phyloP scores from a whole-genome alignment of 1,140 invertebrate species.

The Drosophila takahashii region DNA sequence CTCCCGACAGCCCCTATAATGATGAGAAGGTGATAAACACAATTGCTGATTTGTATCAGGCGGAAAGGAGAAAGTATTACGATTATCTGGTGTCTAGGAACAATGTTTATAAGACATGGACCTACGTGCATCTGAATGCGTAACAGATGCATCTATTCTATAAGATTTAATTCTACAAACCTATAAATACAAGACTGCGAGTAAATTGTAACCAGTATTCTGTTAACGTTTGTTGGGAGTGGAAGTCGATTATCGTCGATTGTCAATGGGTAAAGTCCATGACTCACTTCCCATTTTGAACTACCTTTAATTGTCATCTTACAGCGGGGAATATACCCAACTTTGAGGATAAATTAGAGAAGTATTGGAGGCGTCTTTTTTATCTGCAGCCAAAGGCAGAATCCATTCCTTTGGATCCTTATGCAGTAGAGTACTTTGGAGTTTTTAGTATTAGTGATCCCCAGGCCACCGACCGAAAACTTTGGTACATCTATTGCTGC shows the following conservation, averaged over 20 bases:
- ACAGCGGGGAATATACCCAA: conserved; percentile 10
- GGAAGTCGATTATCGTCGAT: conserved; percentile 8
- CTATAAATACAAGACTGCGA: conserved; percentile 12
- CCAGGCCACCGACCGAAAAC: conserved; percentile 18
- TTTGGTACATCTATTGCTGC: conserved; percentile 55
- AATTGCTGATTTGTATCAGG: conserved; percentile 43
- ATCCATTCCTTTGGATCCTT: conserved; percentile 18
- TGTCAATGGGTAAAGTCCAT: conserved; percentile 29
- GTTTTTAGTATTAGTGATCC: conserved; percentile 43
- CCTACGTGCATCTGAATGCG: not conserved
- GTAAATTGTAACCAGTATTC: conserved; percentile 25
- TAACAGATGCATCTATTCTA: not conserved
- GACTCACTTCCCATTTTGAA: conserved; percentile 12
- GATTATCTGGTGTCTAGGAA: conserved; percentile 22
- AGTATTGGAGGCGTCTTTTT: conserved; percentile 46
- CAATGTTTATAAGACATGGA: not conserved
- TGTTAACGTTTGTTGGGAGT: not conserved
- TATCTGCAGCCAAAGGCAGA: conserved; percentile 21
- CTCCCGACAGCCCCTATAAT: conserved; percentile 45
- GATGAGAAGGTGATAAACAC: conserved; percentile 51
- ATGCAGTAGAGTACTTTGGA: conserved; percentile 51
- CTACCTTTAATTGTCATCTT: not conserved
- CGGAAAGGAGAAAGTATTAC: conserved; percentile 44
- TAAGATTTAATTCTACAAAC: not conserved
- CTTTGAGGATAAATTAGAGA: conserved; percentile 49